Evolutionary conservation across 2,888 invertebrate species (phyloP).

Genomic region (Doris montereyensis): DNA sequence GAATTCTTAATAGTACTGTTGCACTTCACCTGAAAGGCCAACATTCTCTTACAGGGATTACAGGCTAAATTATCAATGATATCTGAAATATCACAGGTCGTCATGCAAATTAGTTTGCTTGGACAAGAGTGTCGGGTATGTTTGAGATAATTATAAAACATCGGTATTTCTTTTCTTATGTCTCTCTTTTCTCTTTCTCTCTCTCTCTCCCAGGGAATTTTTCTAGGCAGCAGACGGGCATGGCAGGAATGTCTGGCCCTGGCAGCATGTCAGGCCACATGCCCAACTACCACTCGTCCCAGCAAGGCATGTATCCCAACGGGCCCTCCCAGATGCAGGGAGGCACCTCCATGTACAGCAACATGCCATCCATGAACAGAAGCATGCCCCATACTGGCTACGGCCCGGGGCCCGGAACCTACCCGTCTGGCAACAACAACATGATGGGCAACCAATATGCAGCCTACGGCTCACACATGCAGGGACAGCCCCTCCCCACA

Average conservation of each 20-base stretch:
- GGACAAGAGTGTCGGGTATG: background rate
- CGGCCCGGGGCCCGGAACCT: slow-evolving; percentile 49
- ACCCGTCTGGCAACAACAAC: slow-evolving; percentile 48
- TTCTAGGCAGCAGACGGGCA: slow-evolving; percentile 51
- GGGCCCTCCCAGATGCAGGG: slow-evolving; percentile 39
- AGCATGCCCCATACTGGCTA: slow-evolving; percentile 48
- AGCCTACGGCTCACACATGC: slow-evolving; percentile 48
- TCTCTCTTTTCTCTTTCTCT: background rate
- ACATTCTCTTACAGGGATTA: too few species aligned
- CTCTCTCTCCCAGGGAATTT: slow-evolving; percentile 53
- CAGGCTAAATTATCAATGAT: too few species aligned
- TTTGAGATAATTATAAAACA: background rate
- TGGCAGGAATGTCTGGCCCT: slow-evolving; percentile 49
- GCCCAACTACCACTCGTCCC: slow-evolving; percentile 40
- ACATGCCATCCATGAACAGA: slow-evolving; percentile 45
- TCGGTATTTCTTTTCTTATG: background rate
- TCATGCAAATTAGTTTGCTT: too few species aligned
- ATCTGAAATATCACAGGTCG: too few species aligned
- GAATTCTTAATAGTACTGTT: too few species aligned
- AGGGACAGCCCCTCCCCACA: slow-evolving; percentile 40
- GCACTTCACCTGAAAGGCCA: too few species aligned
- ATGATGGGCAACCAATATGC: slow-evolving; percentile 57
- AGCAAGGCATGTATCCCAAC: slow-evolving; percentile 39
- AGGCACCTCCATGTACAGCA: slow-evolving; percentile 60
- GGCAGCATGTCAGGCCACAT: slow-evolving; percentile 53